A percentile compares a stretch with the other conserved stretches of the same genome.
These are phyloP conservation scores for Drosophila gunungcola DNA, from an alignment of 1,140 invertebrate genomes.

Conservation along the genomic window DNA sequence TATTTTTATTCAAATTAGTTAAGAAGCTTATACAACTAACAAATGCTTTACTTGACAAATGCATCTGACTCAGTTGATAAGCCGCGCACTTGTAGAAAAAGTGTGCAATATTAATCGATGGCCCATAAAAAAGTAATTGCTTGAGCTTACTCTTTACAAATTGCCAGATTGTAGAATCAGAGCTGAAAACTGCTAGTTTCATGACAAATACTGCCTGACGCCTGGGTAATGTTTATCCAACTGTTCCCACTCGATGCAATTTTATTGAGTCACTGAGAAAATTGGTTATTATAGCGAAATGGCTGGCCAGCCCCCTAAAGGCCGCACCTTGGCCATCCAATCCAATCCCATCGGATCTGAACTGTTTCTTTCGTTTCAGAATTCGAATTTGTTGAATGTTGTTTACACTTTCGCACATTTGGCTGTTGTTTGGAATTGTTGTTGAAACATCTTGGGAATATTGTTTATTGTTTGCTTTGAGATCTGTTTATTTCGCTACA, in stretches of 20 bases:
- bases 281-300: slow-evolving; percentile 13
- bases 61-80: not conserved
- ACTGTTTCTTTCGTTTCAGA: slow-evolving; percentile 14
- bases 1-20: not conserved
- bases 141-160: too few relatives aligned
- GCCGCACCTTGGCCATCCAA: slow-evolving; percentile 2
- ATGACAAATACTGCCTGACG: slow-evolving; percentile 7
- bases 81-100: not conserved
- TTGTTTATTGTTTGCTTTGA: slow-evolving; percentile 66
- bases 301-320: slow-evolving; percentile 5
- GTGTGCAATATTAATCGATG: not conserved
- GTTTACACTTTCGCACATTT: slow-evolving; percentile 66
- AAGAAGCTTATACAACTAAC: not conserved
- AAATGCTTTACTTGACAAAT: not conserved
- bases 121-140: not conserved
- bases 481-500: slow-evolving; percentile 56
- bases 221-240: slow-evolving; percentile 10
- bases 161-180: slow-evolving; percentile 2
- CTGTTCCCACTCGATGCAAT: slow-evolving; percentile 21
- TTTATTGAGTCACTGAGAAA: slow-evolving; percentile 35
- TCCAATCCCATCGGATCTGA: not conserved
- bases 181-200: slow-evolving; percentile 6
- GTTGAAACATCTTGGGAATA: slow-evolving; percentile 51
- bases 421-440: slow-evolving; percentile 53
- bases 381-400: slow-evolving; percentile 32